Evolutionary conservation across 1,140 invertebrate species (phyloP).

Genomic region (Cydia fagiglandana): DNA sequence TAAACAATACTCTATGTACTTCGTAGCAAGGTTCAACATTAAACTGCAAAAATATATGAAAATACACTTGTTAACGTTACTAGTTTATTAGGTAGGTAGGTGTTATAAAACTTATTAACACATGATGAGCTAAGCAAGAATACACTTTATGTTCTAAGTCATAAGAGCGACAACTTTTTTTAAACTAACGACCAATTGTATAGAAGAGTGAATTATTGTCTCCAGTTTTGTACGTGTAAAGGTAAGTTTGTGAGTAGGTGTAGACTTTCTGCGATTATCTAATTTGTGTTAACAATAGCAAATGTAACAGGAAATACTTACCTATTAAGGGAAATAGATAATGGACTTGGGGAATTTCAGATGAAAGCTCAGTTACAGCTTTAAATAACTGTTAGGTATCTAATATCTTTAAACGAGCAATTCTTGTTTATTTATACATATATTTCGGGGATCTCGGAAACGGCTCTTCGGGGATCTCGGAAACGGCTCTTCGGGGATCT

Average conservation of each 20-base stretch:
- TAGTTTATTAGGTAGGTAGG: neutral
- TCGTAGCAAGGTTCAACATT: neutral
- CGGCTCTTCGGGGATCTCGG: too few relatives aligned
- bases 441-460: too few relatives aligned
- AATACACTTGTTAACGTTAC: neutral
- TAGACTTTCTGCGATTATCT: neutral
- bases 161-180: neutral
- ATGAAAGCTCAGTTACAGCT: too few relatives aligned
- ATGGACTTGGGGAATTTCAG: too few relatives aligned
- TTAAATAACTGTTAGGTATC: too few relatives aligned
- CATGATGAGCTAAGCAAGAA: neutral
- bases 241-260: neutral
- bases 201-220: neutral
- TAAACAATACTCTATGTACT: neutral
- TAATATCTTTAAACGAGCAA: too few relatives aligned
- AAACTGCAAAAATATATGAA: conserved; percentile 1
- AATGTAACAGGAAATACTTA: neutral
- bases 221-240: neutral
- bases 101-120: too few relatives aligned
- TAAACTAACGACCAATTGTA: neutral
- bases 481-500: too few relatives aligned
- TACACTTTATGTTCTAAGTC: neutral
- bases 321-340: too few relatives aligned
- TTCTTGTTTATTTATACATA: too few relatives aligned
- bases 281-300: neutral